These are phyloP conservation scores for Aurelia aurita complex sp. Pacific DNA, from an alignment of 30 jellyfish, hydroid and myxozoan genomes.

Conservation along the genomic window DNA sequence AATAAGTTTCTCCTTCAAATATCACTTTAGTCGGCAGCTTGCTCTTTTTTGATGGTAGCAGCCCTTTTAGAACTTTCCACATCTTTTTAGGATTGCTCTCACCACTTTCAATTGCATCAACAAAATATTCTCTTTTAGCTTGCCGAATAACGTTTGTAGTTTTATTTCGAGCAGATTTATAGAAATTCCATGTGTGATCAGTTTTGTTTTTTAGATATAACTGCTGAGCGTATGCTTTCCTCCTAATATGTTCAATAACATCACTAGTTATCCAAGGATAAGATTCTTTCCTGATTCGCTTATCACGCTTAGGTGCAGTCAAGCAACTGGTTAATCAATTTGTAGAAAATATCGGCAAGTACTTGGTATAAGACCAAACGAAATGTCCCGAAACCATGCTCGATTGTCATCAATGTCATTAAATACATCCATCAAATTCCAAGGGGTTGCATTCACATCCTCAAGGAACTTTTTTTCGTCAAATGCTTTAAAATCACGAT, in stretches of 20 bases:
- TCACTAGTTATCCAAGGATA: conserved; percentile 17
- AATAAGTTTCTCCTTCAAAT: no score
- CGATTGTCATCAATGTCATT: conserved; percentile 15
- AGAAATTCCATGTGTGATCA: conserved; percentile 11
- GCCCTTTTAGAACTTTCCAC: background rate
- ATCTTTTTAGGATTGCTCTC: conserved; percentile 4
- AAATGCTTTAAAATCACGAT: conserved; percentile 17
- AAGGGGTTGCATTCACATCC: conserved; percentile 28
- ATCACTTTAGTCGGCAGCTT: no score
- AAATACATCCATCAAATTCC: conserved; percentile 24
- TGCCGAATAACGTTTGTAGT: conserved; percentile 7
- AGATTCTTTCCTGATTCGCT: conserved; percentile 19
- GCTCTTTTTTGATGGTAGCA: no score
- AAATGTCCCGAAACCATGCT: no score
- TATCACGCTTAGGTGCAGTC: conserved; percentile 8
- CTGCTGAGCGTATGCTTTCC: conserved; percentile 11
- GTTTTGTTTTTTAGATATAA: background rate
- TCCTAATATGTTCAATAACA: conserved; percentile 11
- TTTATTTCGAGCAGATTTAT: conserved; percentile 5
- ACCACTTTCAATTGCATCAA: background rate
- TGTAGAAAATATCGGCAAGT: background rate
- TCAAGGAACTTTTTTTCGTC: conserved; percentile 7
- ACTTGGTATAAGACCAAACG: no score
- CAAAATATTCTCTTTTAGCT: conserved; percentile 16
- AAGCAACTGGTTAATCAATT: conserved; percentile 3